Base-by-base conservation (phyloP, 2,888 invertebrate genomes). In the Acleris laterana region DNA sequence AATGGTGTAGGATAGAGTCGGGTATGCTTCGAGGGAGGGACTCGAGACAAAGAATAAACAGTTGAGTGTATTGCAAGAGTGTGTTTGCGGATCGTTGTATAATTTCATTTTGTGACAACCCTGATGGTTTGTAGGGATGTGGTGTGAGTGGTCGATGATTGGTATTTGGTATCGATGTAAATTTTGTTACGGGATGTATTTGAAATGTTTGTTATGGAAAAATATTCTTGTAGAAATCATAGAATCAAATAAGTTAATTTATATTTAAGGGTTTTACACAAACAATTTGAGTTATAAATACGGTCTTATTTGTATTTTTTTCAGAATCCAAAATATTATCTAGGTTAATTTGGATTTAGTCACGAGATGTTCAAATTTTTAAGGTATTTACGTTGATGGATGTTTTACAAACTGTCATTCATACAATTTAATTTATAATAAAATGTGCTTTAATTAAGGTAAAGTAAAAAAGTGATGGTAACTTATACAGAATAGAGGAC, bases 101-200 rank as follows among this genome's bases (percentile, higher is more conserved):
- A 89, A 90, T 89, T 88, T 89, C 84, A 85, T 88, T 90, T 88
- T 80, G 85, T 80, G 85, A 86, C 88, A 89, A 79, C 84, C 83
- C 83, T 87, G 84, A 85, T 83, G 84, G 84, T 78, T 77, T 70
- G 60, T 82, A 87, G 87, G 73, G 86, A 69, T 80, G 88, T 70
- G 68, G 7, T 19, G 28, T 13, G 5, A 50, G 11, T 20, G 74
- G 69, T 80, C 78, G 80, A 80, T 57, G 73, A 20, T 19, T 25
- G 38, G 11, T 46, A n/a, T 7, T 46, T 46, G 16, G n/a, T 46
- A n/a, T 46, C 17, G 16, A 46, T 46, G 38, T 46, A 17, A 6
- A 46, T 17, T 46, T n/a, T 28, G 11, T 49, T 20, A 5, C 25
- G 25, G 0, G 5, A 25, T 25, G 6, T 25, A 1, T 25, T 1